phyloP scores from a whole-genome alignment of 2,797 vertebrate genomes.

The Crenuchus spilurus region DNA sequence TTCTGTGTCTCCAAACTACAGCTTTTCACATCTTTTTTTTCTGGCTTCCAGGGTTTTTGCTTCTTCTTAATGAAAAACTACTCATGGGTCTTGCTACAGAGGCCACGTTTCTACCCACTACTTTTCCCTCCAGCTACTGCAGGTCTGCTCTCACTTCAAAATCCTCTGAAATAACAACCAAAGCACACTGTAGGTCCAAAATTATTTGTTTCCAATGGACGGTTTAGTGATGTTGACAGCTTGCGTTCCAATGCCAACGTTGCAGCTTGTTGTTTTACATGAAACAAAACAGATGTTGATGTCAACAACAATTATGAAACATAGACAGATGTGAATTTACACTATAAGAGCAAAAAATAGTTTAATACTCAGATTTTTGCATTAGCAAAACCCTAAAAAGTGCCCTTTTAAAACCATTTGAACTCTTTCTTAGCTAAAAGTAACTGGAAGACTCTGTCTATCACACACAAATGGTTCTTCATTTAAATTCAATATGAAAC shows the following conservation, averaged over 20 bases:
- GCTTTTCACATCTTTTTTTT: constrained; percentile 7
- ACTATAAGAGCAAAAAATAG: too few relatives aligned
- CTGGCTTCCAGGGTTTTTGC: constrained; percentile 1
- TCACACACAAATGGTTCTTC: too few relatives aligned
- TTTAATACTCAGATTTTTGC: too few relatives aligned
- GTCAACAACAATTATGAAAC: neutral
- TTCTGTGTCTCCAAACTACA: constrained; percentile 4
- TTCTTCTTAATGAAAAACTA: constrained; percentile 27
- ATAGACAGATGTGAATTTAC: neutral
- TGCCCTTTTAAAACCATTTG: too few relatives aligned
- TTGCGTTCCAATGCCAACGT: constrained; percentile 42
- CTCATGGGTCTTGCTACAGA: constrained; percentile 31
- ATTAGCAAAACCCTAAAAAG: too few relatives aligned
- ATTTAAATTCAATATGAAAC: too few relatives aligned
- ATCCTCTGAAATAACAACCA: constrained; percentile 49
- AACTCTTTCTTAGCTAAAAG: too few relatives aligned
- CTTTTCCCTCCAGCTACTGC: constrained; percentile 55
- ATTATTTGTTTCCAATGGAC: constrained; percentile 63
- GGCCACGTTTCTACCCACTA: constrained; percentile 18
- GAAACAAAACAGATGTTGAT: constrained; percentile 37
- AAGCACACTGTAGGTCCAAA: constrained; percentile 44
- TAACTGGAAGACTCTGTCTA: too few relatives aligned
- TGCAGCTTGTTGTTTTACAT: constrained; percentile 20
- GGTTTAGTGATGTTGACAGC: constrained; percentile 53
- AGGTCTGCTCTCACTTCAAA: constrained; percentile 44